These are phyloP conservation scores for Dromaius novaehollandiae DNA, from an alignment of 2,113 vertebrate genomes.

Conservation along the genomic window DNA sequence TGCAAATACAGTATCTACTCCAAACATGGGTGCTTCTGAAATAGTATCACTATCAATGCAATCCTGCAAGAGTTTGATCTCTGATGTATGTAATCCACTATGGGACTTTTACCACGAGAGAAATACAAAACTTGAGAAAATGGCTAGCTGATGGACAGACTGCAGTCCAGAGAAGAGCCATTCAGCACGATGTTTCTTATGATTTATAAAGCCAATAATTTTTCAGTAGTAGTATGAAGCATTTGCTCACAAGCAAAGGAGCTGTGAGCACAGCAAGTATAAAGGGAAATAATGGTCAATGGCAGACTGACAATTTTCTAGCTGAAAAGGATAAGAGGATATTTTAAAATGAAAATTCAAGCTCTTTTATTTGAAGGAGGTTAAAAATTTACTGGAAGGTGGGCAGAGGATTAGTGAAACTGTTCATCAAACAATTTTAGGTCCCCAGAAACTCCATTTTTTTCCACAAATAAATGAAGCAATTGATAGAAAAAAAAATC, in stretches of 20 bases:
- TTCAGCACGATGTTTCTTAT: not conserved
- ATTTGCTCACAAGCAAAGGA: not conserved
- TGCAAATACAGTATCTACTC: not conserved
- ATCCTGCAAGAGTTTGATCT: not conserved
- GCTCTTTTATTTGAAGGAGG: not conserved
- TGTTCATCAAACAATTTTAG: not conserved
- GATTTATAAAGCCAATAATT: not conserved
- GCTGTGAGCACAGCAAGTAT: not conserved
- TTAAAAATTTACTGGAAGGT: not conserved
- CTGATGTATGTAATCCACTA: not conserved
- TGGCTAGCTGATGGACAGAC: not conserved
- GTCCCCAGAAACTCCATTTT: not conserved
- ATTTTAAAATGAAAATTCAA: not conserved
- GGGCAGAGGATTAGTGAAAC: not conserved
- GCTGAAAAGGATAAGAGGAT: not conserved
- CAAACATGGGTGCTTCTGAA: not conserved
- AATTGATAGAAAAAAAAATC: not conserved
- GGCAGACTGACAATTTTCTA: not conserved
- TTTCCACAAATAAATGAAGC: not conserved
- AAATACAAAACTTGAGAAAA: not conserved
- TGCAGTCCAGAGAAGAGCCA: not conserved
- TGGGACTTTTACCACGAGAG: not conserved
- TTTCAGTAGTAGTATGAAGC: not conserved
- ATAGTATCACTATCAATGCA: not conserved
- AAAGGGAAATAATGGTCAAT: not conserved